These are phyloP conservation scores for Lasioglossum zephyrum DNA, from an alignment of 2,888 invertebrate genomes.

Conservation along the genomic window DNA sequence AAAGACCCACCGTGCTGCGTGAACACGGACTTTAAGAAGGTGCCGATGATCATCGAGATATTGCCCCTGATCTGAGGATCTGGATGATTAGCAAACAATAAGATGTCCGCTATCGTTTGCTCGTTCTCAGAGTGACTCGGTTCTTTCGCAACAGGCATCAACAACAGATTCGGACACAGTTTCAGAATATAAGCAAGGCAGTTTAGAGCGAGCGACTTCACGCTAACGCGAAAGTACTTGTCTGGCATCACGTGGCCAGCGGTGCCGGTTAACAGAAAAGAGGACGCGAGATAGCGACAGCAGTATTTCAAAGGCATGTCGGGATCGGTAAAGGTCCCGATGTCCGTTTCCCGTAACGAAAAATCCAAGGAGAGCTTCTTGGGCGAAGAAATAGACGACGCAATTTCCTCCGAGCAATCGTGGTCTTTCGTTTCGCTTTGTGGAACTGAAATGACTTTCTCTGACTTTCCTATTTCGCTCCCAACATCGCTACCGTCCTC, in stretches of 20 bases:
- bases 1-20: constrained; percentile 86
- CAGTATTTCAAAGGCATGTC: constrained; percentile 90
- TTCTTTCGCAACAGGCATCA: constrained; percentile 85
- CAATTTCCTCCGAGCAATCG: constrained; percentile 70
- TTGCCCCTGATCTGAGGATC: constrained; percentile 94
- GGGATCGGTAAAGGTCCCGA: constrained; percentile 88
- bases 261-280: constrained; percentile 89
- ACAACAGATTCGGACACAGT: constrained; percentile 90
- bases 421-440: constrained; percentile 69
- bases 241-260: constrained; percentile 89
- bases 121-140: constrained; percentile 67
- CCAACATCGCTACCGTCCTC: constrained; percentile 78
- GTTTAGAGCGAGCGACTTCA: constrained; percentile 93
- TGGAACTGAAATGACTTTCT: constrained; percentile 56
- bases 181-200: constrained; percentile 91
- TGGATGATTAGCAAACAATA: constrained; percentile 89
- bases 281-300: constrained; percentile 89
- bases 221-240: constrained; percentile 92
- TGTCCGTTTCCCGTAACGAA: constrained; percentile 86
- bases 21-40: constrained; percentile 88
- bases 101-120: constrained; percentile 90
- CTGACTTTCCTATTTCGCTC: constrained; percentile 73
- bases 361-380: constrained; percentile 71
- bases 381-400: constrained; percentile 72
- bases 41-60: constrained; percentile 88